A percentile compares a stretch with the other conserved stretches of the same genome.
These are phyloP conservation scores for Podilymbus podiceps DNA, from an alignment of 2,113 vertebrate species.

Conservation along the genomic window DNA sequence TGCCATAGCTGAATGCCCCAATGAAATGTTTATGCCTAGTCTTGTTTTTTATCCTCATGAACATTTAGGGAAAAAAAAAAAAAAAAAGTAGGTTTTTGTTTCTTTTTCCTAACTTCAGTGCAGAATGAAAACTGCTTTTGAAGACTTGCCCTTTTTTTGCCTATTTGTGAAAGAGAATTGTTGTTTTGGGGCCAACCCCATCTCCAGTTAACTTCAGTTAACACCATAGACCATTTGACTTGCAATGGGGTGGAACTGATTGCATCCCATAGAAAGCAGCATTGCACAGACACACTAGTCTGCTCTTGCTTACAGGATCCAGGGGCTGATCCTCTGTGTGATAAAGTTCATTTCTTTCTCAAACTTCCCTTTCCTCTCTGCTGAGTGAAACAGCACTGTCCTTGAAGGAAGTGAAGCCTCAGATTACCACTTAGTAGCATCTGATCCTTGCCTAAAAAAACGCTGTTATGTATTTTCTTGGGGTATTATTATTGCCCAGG, in stretches of 20 bases:
- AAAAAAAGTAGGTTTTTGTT: background rate
- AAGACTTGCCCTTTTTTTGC: background rate
- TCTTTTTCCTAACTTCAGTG: background rate
- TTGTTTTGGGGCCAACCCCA: background rate
- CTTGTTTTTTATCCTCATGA: background rate
- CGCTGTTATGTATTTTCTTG: background rate
- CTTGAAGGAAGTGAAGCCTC: constrained; percentile 9
- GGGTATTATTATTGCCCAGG: background rate
- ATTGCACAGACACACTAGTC: background rate
- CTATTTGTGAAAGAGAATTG: background rate
- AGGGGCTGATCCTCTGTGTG: background rate
- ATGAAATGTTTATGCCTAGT: background rate
- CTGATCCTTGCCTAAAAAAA: background rate
- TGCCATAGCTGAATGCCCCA: background rate
- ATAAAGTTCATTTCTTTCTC: background rate
- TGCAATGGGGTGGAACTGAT: background rate
- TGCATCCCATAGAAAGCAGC: background rate
- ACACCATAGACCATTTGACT: background rate
- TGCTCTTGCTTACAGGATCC: background rate
- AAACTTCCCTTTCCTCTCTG: constrained; percentile 40
- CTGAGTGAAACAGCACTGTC: background rate
- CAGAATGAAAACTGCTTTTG: background rate
- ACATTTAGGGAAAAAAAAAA: background rate
- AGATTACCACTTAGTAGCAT: background rate
- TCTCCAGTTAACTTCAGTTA: background rate